Base-by-base conservation (phyloP, 2,113 vertebrate species). In the Nycticebus coucang region DNA sequence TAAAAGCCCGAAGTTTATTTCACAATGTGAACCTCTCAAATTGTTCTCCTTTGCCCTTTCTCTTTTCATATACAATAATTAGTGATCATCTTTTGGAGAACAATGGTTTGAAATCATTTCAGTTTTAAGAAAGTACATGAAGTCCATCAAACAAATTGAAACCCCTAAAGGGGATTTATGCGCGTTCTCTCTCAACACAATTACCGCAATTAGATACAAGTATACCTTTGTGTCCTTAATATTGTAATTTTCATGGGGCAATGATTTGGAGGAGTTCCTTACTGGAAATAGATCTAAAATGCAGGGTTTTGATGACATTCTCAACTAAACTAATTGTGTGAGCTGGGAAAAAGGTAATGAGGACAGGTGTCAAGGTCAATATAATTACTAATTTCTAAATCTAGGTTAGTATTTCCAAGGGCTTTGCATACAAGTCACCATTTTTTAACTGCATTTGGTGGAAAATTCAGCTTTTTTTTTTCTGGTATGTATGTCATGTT, bases 341-440 rank as follows among this genome's bases (percentile, higher is more conserved):
- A 97, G 87, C 86, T 95, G 68, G 95, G 96, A 98, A 95, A 83
- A 97, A 97, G 86, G 96, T 97, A 98, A 97, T 97, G 96, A 98
- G 97, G 97, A 98, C 96, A 98, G 87, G 96, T 97, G 97, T 72
- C 97, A 98, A 98, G 98, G 98, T 98, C 98, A 98, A 92, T 93
- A 93, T 95, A 97, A 98, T 98, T 98, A 97, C 86, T 94, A 78
- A 69, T 93, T 97, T 98, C 97, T 97, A 96, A 98, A 98, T 97
- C 96, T 98, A 95, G 96, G 93, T 98, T 97, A 97, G 89, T 97
- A 97, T 98, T 98, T 97, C 91, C 95, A 94, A 89, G 79, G 35
- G 45, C 90, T 91, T 97, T 77, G 83, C 30, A 96, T 69, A 92
- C 59, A 97, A 96, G 50, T 92, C 97, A 78, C n/a, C 92, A 92